Conservation (phyloP, 2,888 invertebrate genomes). For the Shargacucullia verbasci region DNA sequence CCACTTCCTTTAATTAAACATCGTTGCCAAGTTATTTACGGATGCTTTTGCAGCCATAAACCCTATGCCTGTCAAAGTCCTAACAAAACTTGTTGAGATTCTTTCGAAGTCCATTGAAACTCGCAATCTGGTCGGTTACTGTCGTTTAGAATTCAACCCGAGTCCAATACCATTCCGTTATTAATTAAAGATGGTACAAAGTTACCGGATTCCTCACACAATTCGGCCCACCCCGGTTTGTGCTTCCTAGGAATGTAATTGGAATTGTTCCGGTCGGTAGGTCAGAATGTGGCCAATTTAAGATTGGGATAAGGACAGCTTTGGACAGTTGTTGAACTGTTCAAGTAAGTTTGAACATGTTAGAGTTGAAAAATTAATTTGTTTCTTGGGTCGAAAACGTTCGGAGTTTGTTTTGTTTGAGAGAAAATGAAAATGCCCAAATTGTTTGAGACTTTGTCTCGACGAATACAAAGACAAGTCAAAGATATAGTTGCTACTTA, state of each 20-base stretch:
- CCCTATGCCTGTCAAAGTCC: slow-evolving; percentile 36
- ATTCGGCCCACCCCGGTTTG: slow-evolving; percentile 71
- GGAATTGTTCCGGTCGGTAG: slow-evolving; percentile 79
- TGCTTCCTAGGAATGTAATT: slow-evolving; percentile 79
- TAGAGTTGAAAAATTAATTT: slow-evolving; percentile 60
- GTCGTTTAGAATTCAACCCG: slow-evolving; percentile 69
- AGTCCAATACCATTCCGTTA: slow-evolving; percentile 70
- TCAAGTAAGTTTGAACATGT: slow-evolving; percentile 61
- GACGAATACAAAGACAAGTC: slow-evolving; percentile 1
- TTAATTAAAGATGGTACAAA: slow-evolving; percentile 81
- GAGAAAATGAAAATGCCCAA: slow-evolving; percentile 2
- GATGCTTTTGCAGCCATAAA: slow-evolving; percentile 21
- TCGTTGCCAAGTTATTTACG: slow-evolving; percentile 7
- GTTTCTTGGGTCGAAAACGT: slow-evolving; percentile 35
- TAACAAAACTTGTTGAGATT: slow-evolving; percentile 51
- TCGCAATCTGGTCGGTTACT: slow-evolving; percentile 57
- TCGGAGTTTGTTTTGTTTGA: slow-evolving; percentile 36
- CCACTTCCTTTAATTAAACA: slow-evolving; percentile 32
- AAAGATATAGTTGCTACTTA: slow-evolving; percentile 8
- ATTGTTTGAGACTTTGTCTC: slow-evolving; percentile 22
- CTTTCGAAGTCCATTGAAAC: slow-evolving; percentile 45
- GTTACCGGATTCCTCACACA: slow-evolving; percentile 76
- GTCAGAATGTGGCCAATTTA: slow-evolving; percentile 81
- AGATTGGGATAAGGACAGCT: slow-evolving; percentile 72
- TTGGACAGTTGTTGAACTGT: slow-evolving; percentile 66